Evolutionary conservation across 2,113 vertebrate genomes (phyloP).

Genomic region (Dromas ardeola): DNA sequence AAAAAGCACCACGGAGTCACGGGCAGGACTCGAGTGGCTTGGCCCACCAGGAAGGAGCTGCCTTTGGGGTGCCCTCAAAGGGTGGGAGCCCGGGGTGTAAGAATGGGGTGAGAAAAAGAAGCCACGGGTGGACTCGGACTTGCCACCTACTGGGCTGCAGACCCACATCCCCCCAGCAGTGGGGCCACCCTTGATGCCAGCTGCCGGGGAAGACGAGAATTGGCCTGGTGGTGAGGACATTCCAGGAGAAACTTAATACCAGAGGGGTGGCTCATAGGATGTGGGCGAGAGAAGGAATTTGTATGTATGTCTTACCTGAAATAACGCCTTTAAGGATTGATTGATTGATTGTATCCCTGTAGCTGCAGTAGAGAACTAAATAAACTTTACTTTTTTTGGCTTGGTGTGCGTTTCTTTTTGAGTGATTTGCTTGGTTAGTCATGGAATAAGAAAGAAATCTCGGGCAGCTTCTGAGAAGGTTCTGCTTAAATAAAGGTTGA

Average conservation of each 20-base stretch:
- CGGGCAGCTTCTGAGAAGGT: background rate
- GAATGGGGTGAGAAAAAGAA: accelerated
- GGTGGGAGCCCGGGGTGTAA: accelerated
- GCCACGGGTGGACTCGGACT: accelerated
- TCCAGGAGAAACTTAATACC: accelerated
- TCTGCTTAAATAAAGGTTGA: background rate
- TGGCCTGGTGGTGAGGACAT: accelerated
- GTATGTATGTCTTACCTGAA: background rate
- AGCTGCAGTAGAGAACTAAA: background rate
- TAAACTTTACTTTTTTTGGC: background rate
- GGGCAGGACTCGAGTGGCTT: background rate
- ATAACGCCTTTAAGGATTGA: too few species aligned
- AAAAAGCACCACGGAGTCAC: accelerated
- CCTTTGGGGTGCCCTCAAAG: accelerated
- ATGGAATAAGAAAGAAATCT: background rate
- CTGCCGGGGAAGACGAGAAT: accelerated
- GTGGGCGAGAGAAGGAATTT: background rate
- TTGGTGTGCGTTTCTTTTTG: background rate
- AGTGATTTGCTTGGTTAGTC: background rate
- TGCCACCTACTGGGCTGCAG: accelerated
- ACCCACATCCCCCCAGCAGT: accelerated
- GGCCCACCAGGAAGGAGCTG: background rate
- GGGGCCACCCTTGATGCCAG: background rate
- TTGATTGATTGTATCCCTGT: background rate
- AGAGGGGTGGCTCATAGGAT: accelerated